phyloP scores from a whole-genome alignment of 2,113 vertebrate genomes.

The Emydura subglobosa region DNA sequence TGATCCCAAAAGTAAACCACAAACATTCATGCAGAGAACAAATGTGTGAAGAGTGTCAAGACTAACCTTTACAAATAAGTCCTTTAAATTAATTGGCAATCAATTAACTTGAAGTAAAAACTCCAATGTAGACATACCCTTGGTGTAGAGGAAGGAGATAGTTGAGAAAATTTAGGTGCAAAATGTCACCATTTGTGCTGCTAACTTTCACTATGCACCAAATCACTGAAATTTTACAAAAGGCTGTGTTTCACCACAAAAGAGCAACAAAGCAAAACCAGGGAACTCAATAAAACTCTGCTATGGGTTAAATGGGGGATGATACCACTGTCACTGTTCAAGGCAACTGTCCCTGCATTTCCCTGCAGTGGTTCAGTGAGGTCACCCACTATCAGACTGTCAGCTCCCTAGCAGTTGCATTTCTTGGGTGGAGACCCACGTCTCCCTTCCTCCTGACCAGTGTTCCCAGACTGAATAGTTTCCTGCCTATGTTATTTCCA shows the following conservation, averaged over 20 bases:
- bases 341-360: neutral
- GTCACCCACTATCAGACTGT: neutral
- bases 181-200: neutral
- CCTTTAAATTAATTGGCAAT: neutral
- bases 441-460: neutral
- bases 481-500: neutral
- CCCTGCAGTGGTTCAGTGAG: neutral
- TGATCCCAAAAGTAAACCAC: neutral
- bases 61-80: neutral
- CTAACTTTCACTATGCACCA: neutral
- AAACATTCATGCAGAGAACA: neutral
- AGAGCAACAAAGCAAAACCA: too few species aligned
- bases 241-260: too few species aligned
- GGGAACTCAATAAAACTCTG: too few species aligned
- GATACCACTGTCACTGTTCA: neutral
- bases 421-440: neutral
- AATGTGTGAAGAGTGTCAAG: neutral
- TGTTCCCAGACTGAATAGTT: neutral
- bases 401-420: neutral
- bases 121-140: neutral
- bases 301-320: too few species aligned
- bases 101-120: neutral
- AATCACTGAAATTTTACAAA: neutral
- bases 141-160: neutral
- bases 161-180: neutral